Evolutionary conservation across 2,113 vertebrate genomes (phyloP).

Genomic region (Corythoichthys intestinalis): DNA sequence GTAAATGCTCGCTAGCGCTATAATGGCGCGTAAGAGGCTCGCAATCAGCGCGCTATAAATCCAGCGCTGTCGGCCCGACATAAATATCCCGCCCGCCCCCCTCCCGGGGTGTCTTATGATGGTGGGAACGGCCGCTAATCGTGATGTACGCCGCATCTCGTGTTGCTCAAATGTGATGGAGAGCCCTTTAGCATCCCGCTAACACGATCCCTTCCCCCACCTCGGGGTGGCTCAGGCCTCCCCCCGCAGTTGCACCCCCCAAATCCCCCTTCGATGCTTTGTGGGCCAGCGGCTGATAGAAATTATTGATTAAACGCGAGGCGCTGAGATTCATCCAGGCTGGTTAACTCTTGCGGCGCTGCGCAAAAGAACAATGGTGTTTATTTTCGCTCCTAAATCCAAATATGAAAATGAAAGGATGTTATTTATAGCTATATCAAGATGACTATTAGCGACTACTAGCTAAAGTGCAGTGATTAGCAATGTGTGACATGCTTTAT

Average conservation of each 20-base stretch:
- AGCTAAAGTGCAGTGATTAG: not conserved
- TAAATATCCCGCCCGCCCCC: constrained; percentile 67
- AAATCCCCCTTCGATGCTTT: constrained; percentile 65
- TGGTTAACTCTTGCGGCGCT: constrained; percentile 76
- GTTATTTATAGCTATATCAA: not conserved
- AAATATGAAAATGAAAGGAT: constrained; percentile 55
- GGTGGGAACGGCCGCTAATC: constrained; percentile 77
- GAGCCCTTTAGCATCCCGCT: constrained; percentile 71
- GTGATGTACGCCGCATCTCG: constrained; percentile 77
- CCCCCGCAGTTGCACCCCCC: constrained; percentile 40
- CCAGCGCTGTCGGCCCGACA: constrained; percentile 48
- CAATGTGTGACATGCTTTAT: too few relatives aligned
- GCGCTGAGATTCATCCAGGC: constrained; percentile 78
- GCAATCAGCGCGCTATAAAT: constrained; percentile 76
- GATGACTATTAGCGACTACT: not conserved
- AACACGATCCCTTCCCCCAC: constrained; percentile 38
- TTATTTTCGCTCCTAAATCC: constrained; percentile 25
- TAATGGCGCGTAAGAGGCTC: constrained; percentile 78
- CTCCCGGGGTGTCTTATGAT: constrained; percentile 72
- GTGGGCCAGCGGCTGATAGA: constrained; percentile 84
- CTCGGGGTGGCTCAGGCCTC: constrained; percentile 19
- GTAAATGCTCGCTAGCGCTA: constrained; percentile 75
- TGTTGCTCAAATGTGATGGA: constrained; percentile 78
- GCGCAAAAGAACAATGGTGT: constrained; percentile 29
- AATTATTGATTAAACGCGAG: constrained; percentile 88